A percentile compares a stretch with the other conserved stretches of the same genome.
Evolutionary conservation across 1,140 invertebrate species (phyloP).

Genomic region (Cyphomyrmex costatus): DNA sequence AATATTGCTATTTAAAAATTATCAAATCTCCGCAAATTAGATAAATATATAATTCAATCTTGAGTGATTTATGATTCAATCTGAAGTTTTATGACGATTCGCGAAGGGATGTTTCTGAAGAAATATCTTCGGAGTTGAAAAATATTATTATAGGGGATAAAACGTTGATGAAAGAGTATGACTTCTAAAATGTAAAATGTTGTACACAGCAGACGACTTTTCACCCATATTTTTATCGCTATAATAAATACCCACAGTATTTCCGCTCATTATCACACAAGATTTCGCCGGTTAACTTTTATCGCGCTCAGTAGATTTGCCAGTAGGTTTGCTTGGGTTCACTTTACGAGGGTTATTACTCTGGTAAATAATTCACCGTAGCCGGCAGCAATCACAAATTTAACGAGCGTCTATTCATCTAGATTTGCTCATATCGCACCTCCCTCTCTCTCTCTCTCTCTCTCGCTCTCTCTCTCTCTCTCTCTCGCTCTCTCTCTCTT

Average conservation of each 20-base stretch:
- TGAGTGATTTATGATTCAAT: neutral
- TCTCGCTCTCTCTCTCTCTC: neutral
- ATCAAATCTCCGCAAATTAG: neutral
- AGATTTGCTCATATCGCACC: neutral
- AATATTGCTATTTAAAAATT: neutral
- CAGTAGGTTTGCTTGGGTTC: slow-evolving; percentile 15
- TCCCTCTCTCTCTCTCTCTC: neutral
- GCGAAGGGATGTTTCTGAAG: neutral
- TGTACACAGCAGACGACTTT: neutral
- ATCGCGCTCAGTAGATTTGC: slow-evolving; percentile 42
- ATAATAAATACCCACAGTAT: neutral
- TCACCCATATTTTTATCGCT: neutral
- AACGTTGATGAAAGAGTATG: neutral
- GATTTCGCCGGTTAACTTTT: slow-evolving; percentile 48
- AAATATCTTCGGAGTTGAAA: neutral
- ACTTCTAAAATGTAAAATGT: neutral
- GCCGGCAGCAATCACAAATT: slow-evolving; percentile 35
- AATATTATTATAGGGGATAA: neutral
- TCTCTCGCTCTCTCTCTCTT: neutral
- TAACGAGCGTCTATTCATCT: slow-evolving; percentile 5
- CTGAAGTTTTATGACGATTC: neutral
- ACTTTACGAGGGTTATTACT: neutral
- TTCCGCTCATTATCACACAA: slow-evolving; percentile 24
- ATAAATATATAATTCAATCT: neutral
- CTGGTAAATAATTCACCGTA: slow-evolving; percentile 24